Evolutionary conservation across 1,140 invertebrate species (phyloP).

Genomic region (Diabrotica virgifera): DNA sequence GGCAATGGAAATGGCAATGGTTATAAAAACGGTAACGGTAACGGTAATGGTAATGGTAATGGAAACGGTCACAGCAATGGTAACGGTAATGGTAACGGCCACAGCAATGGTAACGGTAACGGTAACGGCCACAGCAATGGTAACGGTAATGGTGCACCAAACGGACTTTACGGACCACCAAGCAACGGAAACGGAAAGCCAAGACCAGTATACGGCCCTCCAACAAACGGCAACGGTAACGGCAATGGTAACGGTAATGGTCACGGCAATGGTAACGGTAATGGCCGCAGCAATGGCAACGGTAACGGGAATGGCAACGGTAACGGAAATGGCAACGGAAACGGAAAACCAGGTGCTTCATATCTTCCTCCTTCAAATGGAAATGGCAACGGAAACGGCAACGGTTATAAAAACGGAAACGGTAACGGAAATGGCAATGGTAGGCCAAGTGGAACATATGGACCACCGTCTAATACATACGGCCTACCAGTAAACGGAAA

Average conservation of each 20-base stretch:
- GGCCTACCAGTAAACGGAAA: constrained; percentile 19
- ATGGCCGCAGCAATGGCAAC: constrained; percentile 27
- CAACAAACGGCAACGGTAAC: constrained; percentile 32
- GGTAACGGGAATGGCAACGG: constrained; percentile 28
- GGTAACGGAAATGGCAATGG: constrained; percentile 30
- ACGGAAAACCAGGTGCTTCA: constrained; percentile 26
- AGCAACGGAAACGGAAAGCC: constrained; percentile 28
- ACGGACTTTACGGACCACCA: constrained; percentile 18
- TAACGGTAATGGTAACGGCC: constrained; percentile 13
- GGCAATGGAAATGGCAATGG: constrained; percentile 25
- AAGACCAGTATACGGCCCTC: constrained; percentile 24
- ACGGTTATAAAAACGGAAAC: constrained; percentile 27
- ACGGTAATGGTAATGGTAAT: constrained; percentile 25
- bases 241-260: constrained; percentile 25
- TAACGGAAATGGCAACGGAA: constrained; percentile 20
- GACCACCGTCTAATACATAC: constrained; percentile 12
- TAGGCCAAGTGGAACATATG: constrained; percentile 18
- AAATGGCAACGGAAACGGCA: constrained; percentile 24
- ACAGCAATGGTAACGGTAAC: constrained; percentile 26
- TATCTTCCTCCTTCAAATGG: constrained; percentile 34
- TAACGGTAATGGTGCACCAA: constrained; percentile 19
- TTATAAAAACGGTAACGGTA: constrained; percentile 29
- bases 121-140: constrained; percentile 30
- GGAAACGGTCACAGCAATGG: constrained; percentile 25
- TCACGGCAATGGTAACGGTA: constrained; percentile 11